Evolutionary conservation across 2,113 vertebrate species (phyloP).

Genomic region (Crotalus horridus): DNA sequence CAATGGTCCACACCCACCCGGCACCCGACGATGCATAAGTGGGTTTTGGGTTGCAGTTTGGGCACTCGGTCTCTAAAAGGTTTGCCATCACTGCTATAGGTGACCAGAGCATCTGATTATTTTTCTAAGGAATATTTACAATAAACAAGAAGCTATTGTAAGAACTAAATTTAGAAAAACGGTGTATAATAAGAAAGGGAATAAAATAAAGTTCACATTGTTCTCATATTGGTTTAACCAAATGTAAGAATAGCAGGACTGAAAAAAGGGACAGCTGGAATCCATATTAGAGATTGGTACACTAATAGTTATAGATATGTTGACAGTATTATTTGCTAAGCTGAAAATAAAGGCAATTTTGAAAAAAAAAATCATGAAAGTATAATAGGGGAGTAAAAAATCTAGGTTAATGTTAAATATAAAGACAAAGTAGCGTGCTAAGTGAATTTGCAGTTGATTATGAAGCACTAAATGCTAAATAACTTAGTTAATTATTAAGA

Average conservation of each 20-base stretch:
- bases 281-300: neutral
- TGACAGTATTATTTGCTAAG: neutral
- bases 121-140: neutral
- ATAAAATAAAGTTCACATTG: neutral
- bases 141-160: neutral
- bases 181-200: neutral
- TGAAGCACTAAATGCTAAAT: neutral
- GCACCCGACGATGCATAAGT: too few relatives aligned
- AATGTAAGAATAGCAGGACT: neutral
- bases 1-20: too few relatives aligned
- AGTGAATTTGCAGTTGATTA: neutral
- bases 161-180: neutral
- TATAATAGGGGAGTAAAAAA: neutral
- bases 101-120: neutral
- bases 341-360: neutral
- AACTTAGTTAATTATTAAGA: neutral
- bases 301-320: neutral
- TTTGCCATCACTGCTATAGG: neutral
- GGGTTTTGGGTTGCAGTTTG: too few relatives aligned
- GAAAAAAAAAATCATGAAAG: neutral
- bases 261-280: neutral
- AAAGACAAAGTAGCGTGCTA: neutral
- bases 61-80: too few relatives aligned
- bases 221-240: neutral
- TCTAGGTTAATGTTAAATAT: neutral